Percentiles rank a stretch among this genome's conserved stretches.
Conservation (phyloP, 2,797 vertebrate genomes). For the Galago senegalensis region DNA sequence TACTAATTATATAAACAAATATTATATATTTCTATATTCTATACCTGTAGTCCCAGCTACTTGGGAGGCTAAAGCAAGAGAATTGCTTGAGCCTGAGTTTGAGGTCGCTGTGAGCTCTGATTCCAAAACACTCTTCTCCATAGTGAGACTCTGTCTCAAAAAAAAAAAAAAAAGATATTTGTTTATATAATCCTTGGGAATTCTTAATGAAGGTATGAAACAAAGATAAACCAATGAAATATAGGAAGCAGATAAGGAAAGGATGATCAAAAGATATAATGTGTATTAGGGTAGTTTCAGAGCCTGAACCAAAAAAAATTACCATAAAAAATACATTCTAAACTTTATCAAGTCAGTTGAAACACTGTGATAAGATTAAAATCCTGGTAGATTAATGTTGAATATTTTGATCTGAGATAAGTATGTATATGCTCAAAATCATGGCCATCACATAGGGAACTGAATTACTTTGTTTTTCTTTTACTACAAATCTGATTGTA, state of each 20-base stretch:
- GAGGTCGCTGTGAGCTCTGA: too few species aligned
- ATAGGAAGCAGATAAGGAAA: neutral
- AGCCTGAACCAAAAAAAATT: neutral
- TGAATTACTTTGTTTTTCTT: constrained; percentile 45
- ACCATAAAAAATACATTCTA: neutral
- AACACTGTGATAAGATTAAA: neutral
- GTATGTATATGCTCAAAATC: neutral
- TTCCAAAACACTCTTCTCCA: too few species aligned
- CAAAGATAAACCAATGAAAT: neutral
- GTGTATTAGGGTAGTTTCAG: neutral
- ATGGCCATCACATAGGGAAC: neutral
- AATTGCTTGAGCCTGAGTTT: too few species aligned
- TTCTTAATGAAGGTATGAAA: neutral
- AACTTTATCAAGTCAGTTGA: neutral
- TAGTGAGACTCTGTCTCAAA: too few species aligned
- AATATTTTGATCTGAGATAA: neutral
- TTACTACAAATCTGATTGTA: neutral
- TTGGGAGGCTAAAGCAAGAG: too few species aligned
- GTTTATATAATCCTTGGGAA: neutral
- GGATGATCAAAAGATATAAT: neutral
- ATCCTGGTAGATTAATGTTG: neutral
- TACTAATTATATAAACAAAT: too few species aligned
- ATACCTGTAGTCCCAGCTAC: too few species aligned
- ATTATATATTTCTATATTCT: too few species aligned
- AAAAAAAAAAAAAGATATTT: too few species aligned